Percentiles rank a stretch among this genome's conserved stretches.
These are phyloP conservation scores for Platichthys flesus DNA, from an alignment of 2,113 vertebrate genomes.

Conservation along the genomic window DNA sequence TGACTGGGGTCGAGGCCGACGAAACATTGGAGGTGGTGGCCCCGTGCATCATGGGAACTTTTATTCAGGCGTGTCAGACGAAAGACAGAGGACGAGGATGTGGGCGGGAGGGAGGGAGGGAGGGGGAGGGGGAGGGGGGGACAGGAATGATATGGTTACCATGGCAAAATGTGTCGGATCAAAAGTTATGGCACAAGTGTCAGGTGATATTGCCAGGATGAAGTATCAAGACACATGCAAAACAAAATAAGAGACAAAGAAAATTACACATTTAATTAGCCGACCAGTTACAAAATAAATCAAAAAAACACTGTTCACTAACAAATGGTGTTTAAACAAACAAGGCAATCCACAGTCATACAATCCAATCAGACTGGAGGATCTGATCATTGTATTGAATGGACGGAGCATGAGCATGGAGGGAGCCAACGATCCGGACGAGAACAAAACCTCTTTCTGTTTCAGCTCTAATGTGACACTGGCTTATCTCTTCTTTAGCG, in stretches of 20 bases:
- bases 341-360: slow-evolving; percentile 89
- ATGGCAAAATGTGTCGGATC: slow-evolving; percentile 88
- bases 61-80: slow-evolving; percentile 87
- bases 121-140: slow-evolving; percentile 86
- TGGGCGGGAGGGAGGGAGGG: slow-evolving; percentile 82
- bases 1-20: slow-evolving; percentile 95
- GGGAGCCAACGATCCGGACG: slow-evolving; percentile 62
- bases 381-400: slow-evolving; percentile 82
- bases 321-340: slow-evolving; percentile 65
- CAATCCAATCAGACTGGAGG: slow-evolving; percentile 82
- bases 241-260: slow-evolving; percentile 75
- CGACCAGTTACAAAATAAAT: slow-evolving; percentile 61
- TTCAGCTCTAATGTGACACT: not conserved
- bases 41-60: slow-evolving; percentile 99
- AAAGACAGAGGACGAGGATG: slow-evolving; percentile 91
- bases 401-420: slow-evolving; percentile 64
- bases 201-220: slow-evolving; percentile 90
- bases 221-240: slow-evolving; percentile 78
- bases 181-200: slow-evolving; percentile 91
- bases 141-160: slow-evolving; percentile 91
- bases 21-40: slow-evolving; percentile 97
- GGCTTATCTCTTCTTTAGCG: not conserved
- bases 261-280: slow-evolving; percentile 57
- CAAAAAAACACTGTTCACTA: slow-evolving; percentile 52
- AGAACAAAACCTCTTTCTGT: not conserved